These are phyloP conservation scores for Proisotoma minuta DNA, from an alignment of 2,888 invertebrate species.

Conservation along the genomic window DNA sequence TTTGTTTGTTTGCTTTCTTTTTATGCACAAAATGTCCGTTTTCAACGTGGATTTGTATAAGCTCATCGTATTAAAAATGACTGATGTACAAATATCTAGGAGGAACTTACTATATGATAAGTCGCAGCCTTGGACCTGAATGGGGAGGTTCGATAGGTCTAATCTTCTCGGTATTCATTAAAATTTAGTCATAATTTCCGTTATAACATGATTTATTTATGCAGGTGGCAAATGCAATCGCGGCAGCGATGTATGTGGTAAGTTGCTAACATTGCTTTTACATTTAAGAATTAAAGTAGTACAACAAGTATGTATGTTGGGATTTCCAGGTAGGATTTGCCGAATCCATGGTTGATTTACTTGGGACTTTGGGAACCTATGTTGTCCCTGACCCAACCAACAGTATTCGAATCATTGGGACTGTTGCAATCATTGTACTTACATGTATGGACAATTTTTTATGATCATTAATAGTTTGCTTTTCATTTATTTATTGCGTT, in stretches of 20 bases:
- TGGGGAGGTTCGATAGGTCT: conserved; percentile 66
- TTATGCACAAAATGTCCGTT: not conserved
- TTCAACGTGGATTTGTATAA: not conserved
- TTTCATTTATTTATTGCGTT: too few species aligned
- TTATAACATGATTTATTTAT: not conserved
- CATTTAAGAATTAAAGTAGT: not conserved
- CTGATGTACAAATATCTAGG: conserved; percentile 57
- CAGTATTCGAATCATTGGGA: conserved; percentile 55
- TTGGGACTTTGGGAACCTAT: conserved; percentile 57
- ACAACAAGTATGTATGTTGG: conserved; percentile 53
- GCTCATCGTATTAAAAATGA: not conserved
- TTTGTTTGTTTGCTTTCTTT: not conserved
- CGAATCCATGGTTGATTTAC: conserved; percentile 60
- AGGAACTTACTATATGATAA: conserved; percentile 88
- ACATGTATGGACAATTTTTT: too few species aligned
- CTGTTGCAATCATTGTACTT: conserved; percentile 53
- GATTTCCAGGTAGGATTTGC: conserved; percentile 61
- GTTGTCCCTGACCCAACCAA: conserved; percentile 65
- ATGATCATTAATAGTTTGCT: too few species aligned
- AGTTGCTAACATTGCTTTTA: not conserved
- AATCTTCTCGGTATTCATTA: conserved; percentile 56
- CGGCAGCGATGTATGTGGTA: conserved; percentile 52
- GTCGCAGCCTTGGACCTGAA: conserved; percentile 92
- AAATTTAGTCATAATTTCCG: conserved; percentile 22
- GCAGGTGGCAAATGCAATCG: conserved; percentile 50